Evolutionary conservation across 2,113 vertebrate genomes (phyloP).

Genomic region (Paedocypris sp.): DNA sequence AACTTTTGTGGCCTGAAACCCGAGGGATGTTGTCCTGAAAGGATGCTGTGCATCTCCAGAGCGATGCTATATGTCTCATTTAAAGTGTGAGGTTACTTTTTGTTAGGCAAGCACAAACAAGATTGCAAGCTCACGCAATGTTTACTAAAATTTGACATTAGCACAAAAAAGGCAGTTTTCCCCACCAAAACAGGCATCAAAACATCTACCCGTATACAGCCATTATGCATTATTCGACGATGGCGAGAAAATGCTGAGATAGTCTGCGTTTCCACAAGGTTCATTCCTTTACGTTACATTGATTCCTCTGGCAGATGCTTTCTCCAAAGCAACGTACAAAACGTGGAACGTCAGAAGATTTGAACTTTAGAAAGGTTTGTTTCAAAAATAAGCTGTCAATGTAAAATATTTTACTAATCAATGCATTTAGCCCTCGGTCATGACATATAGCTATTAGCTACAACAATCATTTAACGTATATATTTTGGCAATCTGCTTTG

Average conservation of each 20-base stretch:
- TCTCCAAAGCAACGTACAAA: too few relatives aligned
- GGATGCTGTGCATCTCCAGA: constrained; percentile 23
- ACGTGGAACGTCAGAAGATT: neutral
- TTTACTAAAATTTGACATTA: constrained; percentile 49
- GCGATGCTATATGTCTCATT: too few relatives aligned
- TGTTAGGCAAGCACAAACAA: constrained; percentile 44
- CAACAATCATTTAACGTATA: neutral
- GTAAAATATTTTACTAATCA: constrained; percentile 20
- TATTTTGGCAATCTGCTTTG: constrained; percentile 21
- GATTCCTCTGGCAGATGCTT: too few relatives aligned
- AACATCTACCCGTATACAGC: constrained; percentile 58
- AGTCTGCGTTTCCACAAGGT: too few relatives aligned
- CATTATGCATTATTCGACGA: constrained; percentile 56
- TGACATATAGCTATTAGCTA: neutral
- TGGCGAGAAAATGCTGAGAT: too few relatives aligned
- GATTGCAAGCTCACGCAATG: constrained; percentile 43
- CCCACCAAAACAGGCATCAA: constrained; percentile 47
- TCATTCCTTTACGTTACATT: too few relatives aligned
- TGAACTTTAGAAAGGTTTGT: too few relatives aligned
- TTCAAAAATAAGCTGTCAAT: too few relatives aligned
- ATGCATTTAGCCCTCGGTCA: neutral
- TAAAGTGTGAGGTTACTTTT: constrained; percentile 33
- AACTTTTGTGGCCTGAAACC: constrained; percentile 63
- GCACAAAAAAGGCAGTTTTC: constrained; percentile 54
- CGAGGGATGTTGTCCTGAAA: constrained; percentile 31